A percentile compares a stretch with the other conserved stretches of the same genome.
These are phyloP conservation scores for human (Homo sapiens) DNA, from an alignment of 2,113 vertebrate genomes.

Conservation along the genomic window DNA sequence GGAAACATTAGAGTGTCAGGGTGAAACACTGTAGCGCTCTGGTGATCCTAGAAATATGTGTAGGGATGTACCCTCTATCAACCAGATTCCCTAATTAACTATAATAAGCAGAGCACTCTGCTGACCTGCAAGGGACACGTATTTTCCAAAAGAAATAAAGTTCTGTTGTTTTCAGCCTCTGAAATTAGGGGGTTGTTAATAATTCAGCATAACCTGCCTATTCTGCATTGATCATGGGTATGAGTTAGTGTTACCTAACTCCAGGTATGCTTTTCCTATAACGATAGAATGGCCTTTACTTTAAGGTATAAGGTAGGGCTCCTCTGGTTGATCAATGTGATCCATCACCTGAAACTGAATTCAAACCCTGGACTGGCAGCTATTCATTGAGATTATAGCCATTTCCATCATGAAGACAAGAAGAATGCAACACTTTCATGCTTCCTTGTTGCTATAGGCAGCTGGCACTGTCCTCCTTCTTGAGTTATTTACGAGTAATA, in stretches of 20 bases:
- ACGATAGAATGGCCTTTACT: not conserved
- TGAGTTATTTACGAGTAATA: not conserved
- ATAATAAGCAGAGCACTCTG: not conserved
- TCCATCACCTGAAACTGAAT: not conserved
- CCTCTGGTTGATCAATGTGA: not conserved
- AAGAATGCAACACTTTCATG: not conserved
- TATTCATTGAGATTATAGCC: not conserved
- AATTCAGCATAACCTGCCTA: not conserved
- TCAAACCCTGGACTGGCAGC: not conserved
- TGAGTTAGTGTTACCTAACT: not conserved
- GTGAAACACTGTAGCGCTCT: not conserved
- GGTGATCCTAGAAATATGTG: not conserved
- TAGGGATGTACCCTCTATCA: not conserved
- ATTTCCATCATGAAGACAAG: not conserved
- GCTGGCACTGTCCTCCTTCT: not conserved
- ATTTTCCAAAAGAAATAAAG: not conserved
- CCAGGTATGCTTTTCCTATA: not conserved
- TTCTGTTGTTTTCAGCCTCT: not conserved
- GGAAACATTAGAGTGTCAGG: not conserved
- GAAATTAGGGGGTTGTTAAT: not conserved
- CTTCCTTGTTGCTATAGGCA: not conserved
- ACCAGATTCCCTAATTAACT: not conserved
- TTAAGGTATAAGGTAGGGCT: not conserved
- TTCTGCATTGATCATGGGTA: not conserved
- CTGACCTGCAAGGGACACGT: not conserved